Base-by-base conservation (phyloP, 2,113 vertebrate genomes). In the Notarius quadriscutis region DNA sequence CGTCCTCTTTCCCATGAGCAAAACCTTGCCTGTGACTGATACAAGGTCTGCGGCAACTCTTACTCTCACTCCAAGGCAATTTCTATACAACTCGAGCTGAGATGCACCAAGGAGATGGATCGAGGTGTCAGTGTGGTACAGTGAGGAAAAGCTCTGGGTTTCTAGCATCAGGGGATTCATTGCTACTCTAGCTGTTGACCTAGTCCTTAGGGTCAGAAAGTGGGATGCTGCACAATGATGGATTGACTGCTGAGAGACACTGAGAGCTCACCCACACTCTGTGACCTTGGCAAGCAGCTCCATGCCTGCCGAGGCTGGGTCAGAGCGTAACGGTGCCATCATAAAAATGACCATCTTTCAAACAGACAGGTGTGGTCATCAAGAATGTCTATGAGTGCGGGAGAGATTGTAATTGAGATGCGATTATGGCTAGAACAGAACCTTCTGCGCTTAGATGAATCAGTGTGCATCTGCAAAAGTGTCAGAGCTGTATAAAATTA, bases 381-480 rank as follows among this genome's bases (percentile, higher is more conserved):
- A 81, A 85, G 51, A 75, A 80, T 67, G 58, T 81, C 77, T 55
- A 34, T 27, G 74, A 72, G 69, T 62, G 57, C 34, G 41, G 74
- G 41, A 89, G 84, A 86, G 83, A 83, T 86, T 75, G 85, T 84
- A 89, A 88, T 87, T 65, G 80, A 89, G 55, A 74, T 22, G 72
- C 65, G 81, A 89, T 89, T 88, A 88, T 77, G 80, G 25, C 57
- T 72, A 77, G 57, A 58, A 84, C 85, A 87, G 79, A 69, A 53
- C 58, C 30, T 80, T 74, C 15, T 63, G 77, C 62, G 27, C 85
- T 87, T 34, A 81, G 81, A 79, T 86, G 72, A 87, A 65, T 72
- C 84, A 81, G 48, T 75, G 25, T 30, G 77, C 15, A 14, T 83
- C 58, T 4, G 25, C 57, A 74, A 60, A 71, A 67, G 75, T 79